Conservation (phyloP, 2,113 vertebrate species). For the Entelurus aequoreus region DNA sequence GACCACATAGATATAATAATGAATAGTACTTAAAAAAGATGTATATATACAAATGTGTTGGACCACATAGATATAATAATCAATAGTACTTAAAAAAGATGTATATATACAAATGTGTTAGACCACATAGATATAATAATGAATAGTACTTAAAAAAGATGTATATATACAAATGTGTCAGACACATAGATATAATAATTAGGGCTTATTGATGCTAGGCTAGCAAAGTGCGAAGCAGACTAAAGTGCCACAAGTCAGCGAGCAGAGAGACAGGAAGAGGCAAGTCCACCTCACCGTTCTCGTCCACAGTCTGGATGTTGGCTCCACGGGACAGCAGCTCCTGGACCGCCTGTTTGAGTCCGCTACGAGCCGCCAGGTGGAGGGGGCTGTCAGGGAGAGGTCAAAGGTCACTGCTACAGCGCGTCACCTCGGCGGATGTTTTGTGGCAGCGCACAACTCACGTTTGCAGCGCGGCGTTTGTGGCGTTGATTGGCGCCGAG, state of each 20-base stretch:
- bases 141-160: too few species aligned
- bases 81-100: too few species aligned
- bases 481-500: slow-evolving; percentile 81
- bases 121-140: too few species aligned
- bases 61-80: too few species aligned
- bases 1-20: too few species aligned
- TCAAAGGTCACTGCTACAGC: background rate
- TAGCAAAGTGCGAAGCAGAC: background rate
- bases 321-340: slow-evolving; percentile 88
- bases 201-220: too few species aligned
- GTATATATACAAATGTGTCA: too few species aligned
- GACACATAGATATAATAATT: too few species aligned
- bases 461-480: slow-evolving; percentile 91
- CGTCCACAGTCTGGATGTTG: slow-evolving; percentile 83
- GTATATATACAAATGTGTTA: too few species aligned
- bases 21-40: too few species aligned
- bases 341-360: slow-evolving; percentile 88
- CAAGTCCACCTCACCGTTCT: slow-evolving; percentile 81
- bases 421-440: background rate
- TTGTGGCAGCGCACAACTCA: slow-evolving; percentile 71
- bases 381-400: slow-evolving; percentile 76
- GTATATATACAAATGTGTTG: too few species aligned
- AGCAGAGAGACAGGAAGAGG: background rate
- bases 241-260: too few species aligned
- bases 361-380: slow-evolving; percentile 87